A percentile compares a stretch with the other conserved stretches of the same genome.
Conservation (phyloP, 2,797 vertebrate species). For the Hylomyscus alleni region DNA sequence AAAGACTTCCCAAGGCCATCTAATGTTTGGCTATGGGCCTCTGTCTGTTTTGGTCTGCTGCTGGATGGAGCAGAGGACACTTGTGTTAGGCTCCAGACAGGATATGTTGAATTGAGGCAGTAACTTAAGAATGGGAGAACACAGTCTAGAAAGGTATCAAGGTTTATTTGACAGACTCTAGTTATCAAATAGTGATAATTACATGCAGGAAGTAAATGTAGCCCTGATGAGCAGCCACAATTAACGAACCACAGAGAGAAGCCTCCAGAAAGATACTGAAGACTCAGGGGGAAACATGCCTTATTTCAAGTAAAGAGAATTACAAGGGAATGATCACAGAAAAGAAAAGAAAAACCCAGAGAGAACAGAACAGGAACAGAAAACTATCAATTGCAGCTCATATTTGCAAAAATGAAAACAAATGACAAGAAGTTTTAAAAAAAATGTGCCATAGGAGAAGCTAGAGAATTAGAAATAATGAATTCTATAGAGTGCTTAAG, state of each 20-base stretch:
- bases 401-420: background rate
- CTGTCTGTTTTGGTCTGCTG: background rate
- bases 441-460: background rate
- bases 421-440: background rate
- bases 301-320: background rate
- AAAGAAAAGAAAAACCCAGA: background rate
- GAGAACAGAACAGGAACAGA: background rate
- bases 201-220: background rate
- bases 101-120: background rate
- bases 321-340: background rate
- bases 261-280: background rate
- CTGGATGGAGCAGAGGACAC: background rate
- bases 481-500: constrained; percentile 24
- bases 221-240: background rate
- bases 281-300: background rate
- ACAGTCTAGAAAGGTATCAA: background rate
- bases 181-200: background rate
- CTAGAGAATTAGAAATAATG: background rate
- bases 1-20: background rate
- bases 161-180: background rate
- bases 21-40: background rate
- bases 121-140: background rate
- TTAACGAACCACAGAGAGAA: background rate
- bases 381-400: background rate
- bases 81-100: background rate